These are phyloP conservation scores for Echinops telfairi DNA, from an alignment of 2,113 vertebrate species.

Conservation along the genomic window DNA sequence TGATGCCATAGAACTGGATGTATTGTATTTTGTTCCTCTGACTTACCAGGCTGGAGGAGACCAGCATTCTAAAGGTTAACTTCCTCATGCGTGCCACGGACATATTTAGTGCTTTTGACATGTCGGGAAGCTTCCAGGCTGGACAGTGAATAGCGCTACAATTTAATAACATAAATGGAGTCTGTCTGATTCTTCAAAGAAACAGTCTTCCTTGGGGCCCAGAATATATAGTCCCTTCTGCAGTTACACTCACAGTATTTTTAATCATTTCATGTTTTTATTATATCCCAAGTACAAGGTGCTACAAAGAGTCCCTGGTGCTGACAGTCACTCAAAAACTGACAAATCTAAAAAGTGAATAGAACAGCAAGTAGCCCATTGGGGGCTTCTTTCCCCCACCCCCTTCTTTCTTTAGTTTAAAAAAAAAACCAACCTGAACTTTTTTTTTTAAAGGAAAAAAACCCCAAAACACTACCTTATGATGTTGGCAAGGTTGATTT, in stretches of 20 bases:
- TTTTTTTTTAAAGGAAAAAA: conserved; percentile 30
- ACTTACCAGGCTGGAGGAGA: not conserved
- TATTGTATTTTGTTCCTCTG: not conserved
- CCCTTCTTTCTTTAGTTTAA: conserved; percentile 54
- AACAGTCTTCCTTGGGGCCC: conserved; percentile 52
- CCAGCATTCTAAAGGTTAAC: not conserved
- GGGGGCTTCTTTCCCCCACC: conserved; percentile 71
- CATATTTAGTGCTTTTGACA: conserved; percentile 49
- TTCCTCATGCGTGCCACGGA: not conserved
- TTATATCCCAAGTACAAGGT: conserved; percentile 63
- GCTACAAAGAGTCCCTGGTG: conserved; percentile 75
- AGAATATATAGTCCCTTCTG: conserved; percentile 51
- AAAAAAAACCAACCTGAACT: conserved; percentile 32
- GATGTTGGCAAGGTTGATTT: conserved; percentile 65
- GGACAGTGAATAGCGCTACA: conserved; percentile 21
- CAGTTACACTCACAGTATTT: conserved; percentile 46
- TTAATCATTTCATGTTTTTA: conserved; percentile 66
- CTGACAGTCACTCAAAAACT: conserved; percentile 79
- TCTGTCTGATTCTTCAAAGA: conserved; percentile 72
- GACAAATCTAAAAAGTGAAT: conserved; percentile 78
- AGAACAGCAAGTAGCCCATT: conserved; percentile 76
- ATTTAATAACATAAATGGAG: conserved; percentile 64
- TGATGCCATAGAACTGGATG: not conserved
- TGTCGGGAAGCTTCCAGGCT: conserved; percentile 48
- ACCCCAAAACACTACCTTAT: conserved; percentile 55